Percentiles rank a stretch among this genome's conserved stretches.
Conservation (phyloP, 2,113 vertebrate species). For the Hippocampus comes region DNA sequence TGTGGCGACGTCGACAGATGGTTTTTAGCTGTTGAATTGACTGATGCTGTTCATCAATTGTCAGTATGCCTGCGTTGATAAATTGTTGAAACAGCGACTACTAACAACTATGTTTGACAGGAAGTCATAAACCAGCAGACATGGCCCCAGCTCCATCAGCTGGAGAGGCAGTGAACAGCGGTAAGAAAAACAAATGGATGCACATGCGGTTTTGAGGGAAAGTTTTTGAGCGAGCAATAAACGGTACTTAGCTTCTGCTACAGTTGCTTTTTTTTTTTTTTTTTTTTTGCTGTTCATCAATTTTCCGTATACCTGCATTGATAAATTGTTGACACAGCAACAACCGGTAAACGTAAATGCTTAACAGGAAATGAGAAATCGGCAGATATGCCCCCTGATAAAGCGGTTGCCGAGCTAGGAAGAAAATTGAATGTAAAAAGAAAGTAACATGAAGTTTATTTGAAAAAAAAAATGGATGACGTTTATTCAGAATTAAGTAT, state of each 20-base stretch:
- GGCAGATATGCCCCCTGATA: background rate
- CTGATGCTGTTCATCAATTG: background rate
- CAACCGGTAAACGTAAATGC: background rate
- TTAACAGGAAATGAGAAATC: slow-evolving; percentile 5
- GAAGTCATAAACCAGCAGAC: background rate
- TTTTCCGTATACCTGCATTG: slow-evolving; percentile 1
- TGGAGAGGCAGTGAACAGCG: slow-evolving; percentile 5
- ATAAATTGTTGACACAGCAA: slow-evolving; percentile 12
- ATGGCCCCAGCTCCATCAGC: background rate
- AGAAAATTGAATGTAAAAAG: background rate
- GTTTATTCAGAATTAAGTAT: background rate
- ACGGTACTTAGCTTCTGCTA: background rate
- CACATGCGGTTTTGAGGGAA: slow-evolving; percentile 14
- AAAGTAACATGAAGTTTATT: too few species aligned
- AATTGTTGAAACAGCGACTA: slow-evolving; percentile 7
- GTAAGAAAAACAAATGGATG: slow-evolving; percentile 22
- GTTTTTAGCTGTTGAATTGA: background rate
- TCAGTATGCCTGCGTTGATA: background rate
- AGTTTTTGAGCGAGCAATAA: background rate
- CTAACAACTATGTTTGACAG: slow-evolving; percentile 12
- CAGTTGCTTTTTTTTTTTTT: background rate
- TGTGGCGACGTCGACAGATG: background rate
- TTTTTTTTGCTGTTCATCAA: background rate
- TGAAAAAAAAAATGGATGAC: background rate
- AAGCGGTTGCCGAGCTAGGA: background rate